phyloP scores from a whole-genome alignment of 2,888 invertebrate genomes.

The Conus canariensis region DNA sequence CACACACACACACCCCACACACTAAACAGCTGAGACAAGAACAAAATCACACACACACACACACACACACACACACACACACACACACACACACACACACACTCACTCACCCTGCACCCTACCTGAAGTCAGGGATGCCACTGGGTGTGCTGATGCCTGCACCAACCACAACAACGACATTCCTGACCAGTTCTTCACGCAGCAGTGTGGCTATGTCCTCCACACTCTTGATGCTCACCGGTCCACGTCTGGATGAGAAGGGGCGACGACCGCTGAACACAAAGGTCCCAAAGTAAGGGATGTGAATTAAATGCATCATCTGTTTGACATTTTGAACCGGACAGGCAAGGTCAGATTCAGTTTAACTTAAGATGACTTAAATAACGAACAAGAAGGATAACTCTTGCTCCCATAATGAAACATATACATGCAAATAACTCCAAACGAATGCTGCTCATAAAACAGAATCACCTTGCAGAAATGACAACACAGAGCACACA shows the following conservation, averaged over 20 bases:
- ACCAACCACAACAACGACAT: conserved; percentile 80
- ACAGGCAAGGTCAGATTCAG: background rate
- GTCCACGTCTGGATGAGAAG: conserved; percentile 20
- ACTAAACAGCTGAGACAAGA: too few relatives aligned
- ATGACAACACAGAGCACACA: too few relatives aligned
- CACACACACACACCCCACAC: background rate
- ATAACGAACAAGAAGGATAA: too few relatives aligned
- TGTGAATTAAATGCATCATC: background rate
- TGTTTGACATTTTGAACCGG: background rate
- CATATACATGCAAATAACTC: too few relatives aligned
- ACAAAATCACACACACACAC: background rate
- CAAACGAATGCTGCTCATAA: too few relatives aligned
- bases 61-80: conserved; percentile 12
- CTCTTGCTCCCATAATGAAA: too few relatives aligned
- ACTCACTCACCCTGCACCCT: background rate
- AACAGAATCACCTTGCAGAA: too few relatives aligned
- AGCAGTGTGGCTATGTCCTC: conserved; percentile 68
- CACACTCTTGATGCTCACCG: conserved; percentile 54
- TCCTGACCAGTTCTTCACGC: conserved; percentile 65
- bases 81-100: background rate
- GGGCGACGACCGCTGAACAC: conserved; percentile 4
- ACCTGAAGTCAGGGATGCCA: conserved; percentile 81
- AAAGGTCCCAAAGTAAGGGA: background rate
- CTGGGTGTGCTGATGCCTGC: conserved; percentile 81
- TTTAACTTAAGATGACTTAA: background rate